phyloP scores from a whole-genome alignment of 2,888 invertebrate genomes.

The Mythimna pallens region DNA sequence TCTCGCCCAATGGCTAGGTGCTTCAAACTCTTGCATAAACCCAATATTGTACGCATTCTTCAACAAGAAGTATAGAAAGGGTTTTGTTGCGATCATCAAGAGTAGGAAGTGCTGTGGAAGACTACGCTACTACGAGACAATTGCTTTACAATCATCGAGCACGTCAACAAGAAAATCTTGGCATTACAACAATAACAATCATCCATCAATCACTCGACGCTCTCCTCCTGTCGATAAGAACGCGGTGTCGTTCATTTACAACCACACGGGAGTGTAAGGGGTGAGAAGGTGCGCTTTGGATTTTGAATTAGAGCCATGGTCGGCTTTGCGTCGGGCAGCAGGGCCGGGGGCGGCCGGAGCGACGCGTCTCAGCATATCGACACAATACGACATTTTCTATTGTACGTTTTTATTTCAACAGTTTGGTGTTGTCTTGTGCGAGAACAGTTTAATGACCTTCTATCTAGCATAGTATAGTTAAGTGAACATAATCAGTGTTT shows the following conservation, averaged over 20 bases:
- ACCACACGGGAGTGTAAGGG: conserved; percentile 93
- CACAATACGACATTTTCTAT: conserved; percentile 76
- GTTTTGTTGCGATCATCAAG: conserved; percentile 96
- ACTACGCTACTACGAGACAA: conserved; percentile 96
- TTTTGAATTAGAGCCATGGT: conserved; percentile 72
- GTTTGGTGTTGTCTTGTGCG: conserved; percentile 86
- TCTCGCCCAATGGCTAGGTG: conserved; percentile 97
- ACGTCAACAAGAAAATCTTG: conserved; percentile 96
- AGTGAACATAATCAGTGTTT: conserved; percentile 69
- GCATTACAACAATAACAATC: conserved; percentile 94
- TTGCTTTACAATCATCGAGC: conserved; percentile 96
- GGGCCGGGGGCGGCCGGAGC: conserved; percentile 57
- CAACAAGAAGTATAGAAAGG: conserved; percentile 97
- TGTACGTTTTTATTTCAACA: conserved; percentile 79
- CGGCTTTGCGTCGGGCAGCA: conserved; percentile 67
- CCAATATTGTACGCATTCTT: conserved; percentile 98
- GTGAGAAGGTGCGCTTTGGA: conserved; percentile 48
- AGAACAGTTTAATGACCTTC: conserved; percentile 69
- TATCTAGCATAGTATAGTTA: conserved; percentile 60
- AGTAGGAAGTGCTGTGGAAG: conserved; percentile 96
- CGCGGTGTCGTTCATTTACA: conserved; percentile 91
- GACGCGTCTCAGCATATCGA: conserved; percentile 82
- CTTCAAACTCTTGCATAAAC: conserved; percentile 98
- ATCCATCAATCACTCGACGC: conserved; percentile 90
- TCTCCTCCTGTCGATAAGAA: conserved; percentile 89